Evolutionary conservation across 2,888 invertebrate genomes (phyloP).

Genomic region (Bruchidius siliquastri): DNA sequence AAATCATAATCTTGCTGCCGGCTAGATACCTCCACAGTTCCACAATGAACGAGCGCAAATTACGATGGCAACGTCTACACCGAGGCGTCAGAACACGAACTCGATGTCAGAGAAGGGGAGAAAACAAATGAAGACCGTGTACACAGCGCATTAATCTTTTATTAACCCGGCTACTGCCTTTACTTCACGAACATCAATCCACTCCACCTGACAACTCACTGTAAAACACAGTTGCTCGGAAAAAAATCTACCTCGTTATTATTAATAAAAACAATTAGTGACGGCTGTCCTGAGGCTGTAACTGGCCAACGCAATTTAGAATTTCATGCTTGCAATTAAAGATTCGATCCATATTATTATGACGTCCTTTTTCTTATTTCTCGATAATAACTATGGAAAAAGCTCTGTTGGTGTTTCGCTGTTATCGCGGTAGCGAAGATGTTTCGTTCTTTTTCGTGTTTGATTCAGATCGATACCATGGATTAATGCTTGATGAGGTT

Average conservation of each 20-base stretch:
- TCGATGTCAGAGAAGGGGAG: constrained; percentile 47
- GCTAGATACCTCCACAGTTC: not conserved
- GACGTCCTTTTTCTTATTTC: constrained; percentile 13
- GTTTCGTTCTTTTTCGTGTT: not conserved
- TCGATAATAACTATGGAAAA: constrained; percentile 16
- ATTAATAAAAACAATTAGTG: constrained; percentile 34
- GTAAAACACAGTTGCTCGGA: constrained; percentile 15
- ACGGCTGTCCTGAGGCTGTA: constrained; percentile 30
- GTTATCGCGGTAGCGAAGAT: constrained; percentile 10
- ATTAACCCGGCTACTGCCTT: constrained; percentile 39
- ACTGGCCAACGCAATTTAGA: constrained; percentile 42
- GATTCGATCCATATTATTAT: constrained; percentile 45
- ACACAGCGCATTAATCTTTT: constrained; percentile 32
- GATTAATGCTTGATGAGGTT: not conserved
- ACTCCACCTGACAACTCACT: constrained; percentile 31
- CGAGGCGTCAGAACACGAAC: not conserved
- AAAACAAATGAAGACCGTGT: constrained; percentile 30
- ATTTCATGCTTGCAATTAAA: constrained; percentile 47
- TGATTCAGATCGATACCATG: not conserved
- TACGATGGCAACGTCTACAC: not conserved
- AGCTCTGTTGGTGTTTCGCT: not conserved
- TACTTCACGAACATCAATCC: constrained; percentile 32
- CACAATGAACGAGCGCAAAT: not conserved
- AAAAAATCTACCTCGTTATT: constrained; percentile 25
- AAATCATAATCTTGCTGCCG: not conserved